Conservation (phyloP, 2,113 vertebrate genomes). For the Zapus hudsonius region DNA sequence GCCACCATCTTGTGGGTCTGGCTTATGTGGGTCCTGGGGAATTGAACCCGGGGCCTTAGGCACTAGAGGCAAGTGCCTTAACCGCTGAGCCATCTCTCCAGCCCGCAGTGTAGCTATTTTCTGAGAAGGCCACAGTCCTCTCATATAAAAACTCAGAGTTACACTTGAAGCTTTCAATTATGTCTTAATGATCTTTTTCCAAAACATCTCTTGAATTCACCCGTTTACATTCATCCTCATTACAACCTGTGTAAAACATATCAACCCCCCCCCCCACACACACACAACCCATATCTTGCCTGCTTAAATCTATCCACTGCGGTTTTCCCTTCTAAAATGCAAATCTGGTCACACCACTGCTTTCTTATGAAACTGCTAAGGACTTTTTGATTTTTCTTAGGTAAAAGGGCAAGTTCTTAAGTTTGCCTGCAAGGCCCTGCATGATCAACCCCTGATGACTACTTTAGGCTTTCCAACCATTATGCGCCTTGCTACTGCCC, state of each 20-base stretch:
- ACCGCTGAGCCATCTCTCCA: too few species aligned
- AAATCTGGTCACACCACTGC: background rate
- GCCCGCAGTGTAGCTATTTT: background rate
- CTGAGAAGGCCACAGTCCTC: background rate
- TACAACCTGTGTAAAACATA: background rate
- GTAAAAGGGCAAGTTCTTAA: background rate
- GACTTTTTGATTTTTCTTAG: background rate
- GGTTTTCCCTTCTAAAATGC: background rate
- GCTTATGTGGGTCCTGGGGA: too few species aligned
- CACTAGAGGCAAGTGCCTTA: too few species aligned
- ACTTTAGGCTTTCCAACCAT: background rate
- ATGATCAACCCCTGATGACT: background rate
- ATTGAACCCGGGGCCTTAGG: too few species aligned
- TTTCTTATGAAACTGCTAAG: background rate
- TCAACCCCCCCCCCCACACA: background rate
- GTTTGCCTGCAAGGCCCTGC: accelerated
- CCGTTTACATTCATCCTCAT: background rate
- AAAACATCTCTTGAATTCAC: background rate
- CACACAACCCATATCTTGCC: too few species aligned
- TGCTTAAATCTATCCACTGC: background rate
- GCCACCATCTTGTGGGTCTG: too few species aligned
- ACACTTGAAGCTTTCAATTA: background rate
- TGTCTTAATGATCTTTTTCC: background rate
- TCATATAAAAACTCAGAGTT: background rate
- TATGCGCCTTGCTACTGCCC: background rate